A percentile compares a stretch with the other conserved stretches of the same genome.
These are phyloP conservation scores for Plebejus anna DNA, from an alignment of 2,888 invertebrate genomes.

Conservation along the genomic window DNA sequence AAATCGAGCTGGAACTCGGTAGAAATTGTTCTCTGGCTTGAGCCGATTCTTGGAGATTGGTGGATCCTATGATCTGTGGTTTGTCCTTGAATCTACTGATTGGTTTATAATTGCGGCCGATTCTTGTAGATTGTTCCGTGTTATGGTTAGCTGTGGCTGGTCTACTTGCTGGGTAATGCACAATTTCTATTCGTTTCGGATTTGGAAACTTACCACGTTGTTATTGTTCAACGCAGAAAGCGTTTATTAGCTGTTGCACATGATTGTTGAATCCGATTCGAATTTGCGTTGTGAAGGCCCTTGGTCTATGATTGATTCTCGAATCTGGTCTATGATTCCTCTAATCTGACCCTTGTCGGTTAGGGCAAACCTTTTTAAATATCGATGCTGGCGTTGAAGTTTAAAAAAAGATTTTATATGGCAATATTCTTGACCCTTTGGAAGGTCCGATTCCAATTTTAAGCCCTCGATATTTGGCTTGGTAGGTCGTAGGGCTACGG, in stretches of 20 bases:
- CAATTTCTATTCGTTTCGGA: background rate
- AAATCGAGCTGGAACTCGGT: conserved; percentile 38
- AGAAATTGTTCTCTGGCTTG: background rate
- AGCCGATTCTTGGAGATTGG: background rate
- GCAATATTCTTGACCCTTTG: background rate
- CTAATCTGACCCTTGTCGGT: background rate
- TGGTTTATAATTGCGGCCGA: background rate
- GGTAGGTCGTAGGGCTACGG: background rate
- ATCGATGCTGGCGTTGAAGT: conserved; percentile 8
- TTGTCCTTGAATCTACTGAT: background rate
- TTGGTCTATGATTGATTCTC: background rate
- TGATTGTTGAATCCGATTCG: background rate
- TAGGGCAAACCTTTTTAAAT: background rate
- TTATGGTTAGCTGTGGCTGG: background rate
- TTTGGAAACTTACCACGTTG: background rate
- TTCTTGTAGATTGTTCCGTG: background rate
- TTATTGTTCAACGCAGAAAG: background rate
- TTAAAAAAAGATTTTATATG: background rate
- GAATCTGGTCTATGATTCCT: background rate
- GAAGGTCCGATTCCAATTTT: background rate
- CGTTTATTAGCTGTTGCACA: background rate
- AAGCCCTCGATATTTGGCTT: background rate
- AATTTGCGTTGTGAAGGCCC: background rate
- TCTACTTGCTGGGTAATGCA: too few species aligned
- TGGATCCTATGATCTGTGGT: background rate